Evolutionary conservation across 2,797 vertebrate species (phyloP).

Genomic region (Periparus ater): DNA sequence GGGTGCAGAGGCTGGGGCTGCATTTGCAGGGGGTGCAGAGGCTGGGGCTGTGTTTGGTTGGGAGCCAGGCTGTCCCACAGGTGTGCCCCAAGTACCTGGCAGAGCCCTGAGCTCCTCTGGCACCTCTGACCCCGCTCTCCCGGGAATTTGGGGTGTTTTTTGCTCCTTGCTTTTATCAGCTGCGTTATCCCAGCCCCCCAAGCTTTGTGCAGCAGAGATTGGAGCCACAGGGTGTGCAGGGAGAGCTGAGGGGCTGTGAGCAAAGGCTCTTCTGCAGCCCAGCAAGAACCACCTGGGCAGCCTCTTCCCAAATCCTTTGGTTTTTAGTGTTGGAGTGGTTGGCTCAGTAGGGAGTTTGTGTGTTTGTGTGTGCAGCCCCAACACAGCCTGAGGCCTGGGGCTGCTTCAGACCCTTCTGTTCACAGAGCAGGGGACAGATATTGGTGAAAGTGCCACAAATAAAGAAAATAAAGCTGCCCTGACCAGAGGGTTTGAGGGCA

Average conservation of each 20-base stretch:
- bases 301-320: background rate
- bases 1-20: background rate
- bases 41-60: background rate
- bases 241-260: background rate
- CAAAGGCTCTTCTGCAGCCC: background rate
- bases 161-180: background rate
- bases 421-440: background rate
- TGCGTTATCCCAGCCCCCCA: accelerated
- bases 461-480: background rate
- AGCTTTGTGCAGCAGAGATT: background rate
- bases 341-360: background rate
- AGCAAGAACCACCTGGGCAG: background rate
- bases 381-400: background rate
- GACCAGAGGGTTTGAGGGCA: background rate
- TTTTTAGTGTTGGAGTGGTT: accelerated
- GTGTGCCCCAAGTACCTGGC: accelerated
- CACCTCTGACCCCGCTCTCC: background rate
- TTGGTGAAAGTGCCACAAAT: background rate
- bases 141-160: accelerated
- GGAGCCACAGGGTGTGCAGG: background rate
- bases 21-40: background rate
- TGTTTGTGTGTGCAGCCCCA: background rate
- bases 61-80: background rate
- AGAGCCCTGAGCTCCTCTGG: background rate
- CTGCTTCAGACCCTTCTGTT: background rate